Evolutionary conservation across 2,113 vertebrate species (phyloP), one percentile per base, ranked within the genome.

Genomic region (Emberiza fucata): DNA sequence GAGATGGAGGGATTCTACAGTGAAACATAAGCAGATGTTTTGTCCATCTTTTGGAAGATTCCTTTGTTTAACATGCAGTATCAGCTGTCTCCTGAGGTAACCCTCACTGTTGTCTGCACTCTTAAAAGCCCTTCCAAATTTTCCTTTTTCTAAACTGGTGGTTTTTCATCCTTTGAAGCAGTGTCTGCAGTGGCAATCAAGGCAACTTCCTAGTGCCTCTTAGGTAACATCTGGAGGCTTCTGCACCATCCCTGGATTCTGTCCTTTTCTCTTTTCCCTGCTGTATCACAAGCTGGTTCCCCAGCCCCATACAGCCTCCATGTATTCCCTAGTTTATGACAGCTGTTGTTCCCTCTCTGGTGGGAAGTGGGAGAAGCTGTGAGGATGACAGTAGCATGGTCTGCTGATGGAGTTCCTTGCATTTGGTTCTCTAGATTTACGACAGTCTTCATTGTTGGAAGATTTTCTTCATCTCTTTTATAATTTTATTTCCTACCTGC

Each of bases 271-370:
- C 22, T 16, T 47, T 76, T 82, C 12, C 8, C 11, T 42, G 9
- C 2, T 21, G 11, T 64, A 22, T 65, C 1, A 2, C 16, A 53
- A 54, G 33, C 50, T 77, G 68, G 15, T 45, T 21, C 5, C 11
- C 25, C 65, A 61, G 12, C 5, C 8, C 20, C 5, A 2, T 65
- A 33, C 8, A 66, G 24, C 25, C 6, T 69, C 25, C 1, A 0
- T 28, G 48, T 25, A 1, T 44, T 56, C n/a, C n/a, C 37, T 35
- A 59, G 39, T 18, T 81, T 11, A 5, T 4, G 18, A 2, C 23
- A 21, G 39, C 45, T 50, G n/a, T 59, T 53, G 2, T 60, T 64
- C 45, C 28, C 45, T 40, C 63, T 59, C 29, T 69, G 18, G 5
- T 56, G 77, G 42, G 47, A 17, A 37, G 23, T 12, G 25, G 19